These are phyloP conservation scores for Oryzias javanicus DNA, from an alignment of 2,113 vertebrate genomes.

Conservation along the genomic window DNA sequence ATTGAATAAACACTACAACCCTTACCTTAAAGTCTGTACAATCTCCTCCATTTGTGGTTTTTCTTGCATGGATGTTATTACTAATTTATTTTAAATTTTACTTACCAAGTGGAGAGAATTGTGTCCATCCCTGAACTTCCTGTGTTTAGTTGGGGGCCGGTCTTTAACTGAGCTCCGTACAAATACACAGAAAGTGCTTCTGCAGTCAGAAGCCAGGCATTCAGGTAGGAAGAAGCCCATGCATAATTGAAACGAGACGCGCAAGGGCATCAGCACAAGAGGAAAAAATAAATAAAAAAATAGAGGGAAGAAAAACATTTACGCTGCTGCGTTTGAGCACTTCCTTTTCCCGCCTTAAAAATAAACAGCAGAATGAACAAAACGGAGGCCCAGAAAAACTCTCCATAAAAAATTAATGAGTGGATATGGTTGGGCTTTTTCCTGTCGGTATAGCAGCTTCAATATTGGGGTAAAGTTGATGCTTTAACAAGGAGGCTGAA, in stretches of 20 bases:
- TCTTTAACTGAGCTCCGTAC: slow-evolving; percentile 22
- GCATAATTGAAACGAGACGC: slow-evolving; percentile 70
- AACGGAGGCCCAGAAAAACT: slow-evolving; percentile 47
- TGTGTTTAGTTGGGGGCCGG: slow-evolving; percentile 16
- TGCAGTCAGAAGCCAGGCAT: slow-evolving; percentile 58
- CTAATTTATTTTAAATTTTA: neutral
- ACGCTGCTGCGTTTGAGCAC: slow-evolving; percentile 13
- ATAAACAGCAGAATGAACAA: slow-evolving; percentile 63
- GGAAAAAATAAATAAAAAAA: slow-evolving; percentile 25
- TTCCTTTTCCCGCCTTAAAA: slow-evolving; percentile 42
- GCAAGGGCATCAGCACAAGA: slow-evolving; percentile 42
- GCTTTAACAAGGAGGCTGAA: too few relatives aligned
- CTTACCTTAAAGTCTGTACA: slow-evolving; percentile 26
- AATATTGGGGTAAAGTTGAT: too few relatives aligned
- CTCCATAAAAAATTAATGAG: slow-evolving; percentile 63
- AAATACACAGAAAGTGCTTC: slow-evolving; percentile 51
- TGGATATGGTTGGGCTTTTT: slow-evolving; percentile 49
- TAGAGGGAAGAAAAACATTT: slow-evolving; percentile 23
- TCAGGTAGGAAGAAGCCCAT: slow-evolving; percentile 64
- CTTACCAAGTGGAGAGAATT: neutral
- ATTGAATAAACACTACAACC: slow-evolving; percentile 14
- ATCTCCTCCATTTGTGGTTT: slow-evolving; percentile 24
- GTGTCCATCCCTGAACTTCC: slow-evolving; percentile 36
- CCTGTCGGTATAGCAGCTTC: slow-evolving; percentile 4
- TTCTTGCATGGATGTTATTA: slow-evolving; percentile 13